These are phyloP conservation scores for Chloroceryle aenea DNA, from an alignment of 2,113 vertebrate genomes.

Conservation along the genomic window DNA sequence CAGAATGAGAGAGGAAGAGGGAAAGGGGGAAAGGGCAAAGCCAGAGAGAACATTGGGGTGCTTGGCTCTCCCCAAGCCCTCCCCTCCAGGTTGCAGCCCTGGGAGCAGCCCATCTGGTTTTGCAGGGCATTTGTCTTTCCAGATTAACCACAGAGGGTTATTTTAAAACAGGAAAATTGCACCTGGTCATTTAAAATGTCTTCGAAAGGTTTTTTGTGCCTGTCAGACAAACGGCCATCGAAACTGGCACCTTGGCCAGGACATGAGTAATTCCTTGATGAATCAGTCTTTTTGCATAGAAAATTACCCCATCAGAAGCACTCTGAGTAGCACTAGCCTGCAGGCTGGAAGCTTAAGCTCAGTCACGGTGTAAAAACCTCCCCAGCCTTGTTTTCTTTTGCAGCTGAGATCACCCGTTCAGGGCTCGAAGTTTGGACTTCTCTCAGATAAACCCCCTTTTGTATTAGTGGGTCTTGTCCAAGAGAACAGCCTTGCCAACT, in stretches of 20 bases:
- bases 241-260: not conserved
- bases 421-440: not conserved
- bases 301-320: slow-evolving; percentile 50
- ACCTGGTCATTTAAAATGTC: slow-evolving; percentile 18
- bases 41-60: not conserved
- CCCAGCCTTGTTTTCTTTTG: slow-evolving; percentile 20
- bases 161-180: not conserved
- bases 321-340: not conserved
- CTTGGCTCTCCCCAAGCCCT: not conserved
- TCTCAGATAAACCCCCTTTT: slow-evolving; percentile 5
- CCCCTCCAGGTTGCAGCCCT: not conserved
- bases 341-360: slow-evolving; percentile 20
- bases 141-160: not conserved
- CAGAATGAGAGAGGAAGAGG: not conserved
- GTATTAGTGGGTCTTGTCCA: not conserved
- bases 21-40: not conserved
- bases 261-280: slow-evolving; percentile 19
- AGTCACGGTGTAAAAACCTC: not conserved
- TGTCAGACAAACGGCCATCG: not conserved
- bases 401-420: slow-evolving; percentile 16
- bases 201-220: not conserved
- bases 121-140: not conserved
- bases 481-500: not conserved
- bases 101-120: not conserved
- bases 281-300: slow-evolving; percentile 40